Percentiles rank a stretch among this genome's conserved stretches.
phyloP scores from a whole-genome alignment of 2,113 vertebrate species.

The Anolis sagrei region DNA sequence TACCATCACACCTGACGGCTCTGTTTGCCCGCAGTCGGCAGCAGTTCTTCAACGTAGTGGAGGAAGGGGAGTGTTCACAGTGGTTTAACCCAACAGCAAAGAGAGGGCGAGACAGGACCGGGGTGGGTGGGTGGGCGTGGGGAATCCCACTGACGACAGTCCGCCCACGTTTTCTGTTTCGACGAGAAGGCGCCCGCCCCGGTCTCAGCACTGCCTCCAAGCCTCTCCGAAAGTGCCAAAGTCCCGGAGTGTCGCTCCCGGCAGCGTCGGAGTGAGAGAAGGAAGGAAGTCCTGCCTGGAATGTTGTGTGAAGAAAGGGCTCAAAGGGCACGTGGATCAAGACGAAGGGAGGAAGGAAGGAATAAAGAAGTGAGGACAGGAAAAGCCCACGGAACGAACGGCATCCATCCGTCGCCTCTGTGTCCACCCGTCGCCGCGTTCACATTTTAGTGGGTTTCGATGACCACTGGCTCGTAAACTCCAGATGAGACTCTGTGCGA shows the following conservation, averaged over 20 bases:
- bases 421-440: conserved; percentile 65
- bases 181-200: too few relatives aligned
- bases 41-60: neutral
- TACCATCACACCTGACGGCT: neutral
- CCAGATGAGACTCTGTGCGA: conserved; percentile 87
- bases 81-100: conserved; percentile 69
- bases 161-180: too few relatives aligned
- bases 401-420: conserved; percentile 64
- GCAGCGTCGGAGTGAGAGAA: conserved; percentile 57
- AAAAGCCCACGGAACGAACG: conserved; percentile 24
- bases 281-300: conserved; percentile 70
- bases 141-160: conserved; percentile 42
- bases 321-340: too few relatives aligned
- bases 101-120: conserved; percentile 38
- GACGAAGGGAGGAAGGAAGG: neutral
- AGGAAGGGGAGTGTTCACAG: conserved; percentile 74
- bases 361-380: too few relatives aligned
- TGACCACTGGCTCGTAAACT: conserved; percentile 93
- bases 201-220: neutral
- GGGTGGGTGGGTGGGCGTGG: too few relatives aligned
- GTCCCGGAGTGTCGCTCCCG: conserved; percentile 59
- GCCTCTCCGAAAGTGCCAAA: conserved; percentile 58
- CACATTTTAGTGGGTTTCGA: conserved; percentile 89
- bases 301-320: conserved; percentile 66
- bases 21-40: conserved; percentile 30